These are phyloP conservation scores for Hartigia nigra DNA, from an alignment of 2,888 invertebrate genomes.

Conservation along the genomic window DNA sequence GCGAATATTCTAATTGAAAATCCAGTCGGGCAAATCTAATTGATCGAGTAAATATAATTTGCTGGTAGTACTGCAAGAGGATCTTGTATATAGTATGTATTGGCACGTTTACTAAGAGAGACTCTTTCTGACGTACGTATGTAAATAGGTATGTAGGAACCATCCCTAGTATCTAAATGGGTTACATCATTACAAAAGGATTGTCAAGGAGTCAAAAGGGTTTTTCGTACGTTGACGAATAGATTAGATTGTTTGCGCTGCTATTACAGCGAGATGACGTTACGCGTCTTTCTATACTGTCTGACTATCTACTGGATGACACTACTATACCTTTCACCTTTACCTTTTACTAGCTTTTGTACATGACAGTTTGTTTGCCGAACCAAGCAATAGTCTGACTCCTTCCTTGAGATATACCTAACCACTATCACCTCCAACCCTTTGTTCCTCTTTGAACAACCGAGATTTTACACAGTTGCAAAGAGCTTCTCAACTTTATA, in stretches of 20 bases:
- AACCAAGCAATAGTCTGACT: background rate
- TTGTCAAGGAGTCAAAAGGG: background rate
- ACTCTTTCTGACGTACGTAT: background rate
- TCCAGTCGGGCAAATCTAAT: background rate
- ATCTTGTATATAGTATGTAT: background rate
- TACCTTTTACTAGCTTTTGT: background rate
- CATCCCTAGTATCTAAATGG: background rate
- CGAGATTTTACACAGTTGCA: background rate
- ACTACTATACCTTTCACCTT: background rate
- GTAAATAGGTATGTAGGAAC: background rate
- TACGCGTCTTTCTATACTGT: background rate
- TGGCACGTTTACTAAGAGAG: background rate
- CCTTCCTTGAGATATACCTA: background rate
- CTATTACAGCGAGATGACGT: background rate
- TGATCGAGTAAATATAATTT: background rate
- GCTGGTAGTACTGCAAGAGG: background rate
- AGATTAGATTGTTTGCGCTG: background rate
- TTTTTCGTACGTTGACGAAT: background rate
- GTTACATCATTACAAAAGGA: background rate
- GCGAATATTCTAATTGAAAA: background rate
- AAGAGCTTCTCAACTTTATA: background rate
- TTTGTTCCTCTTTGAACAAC: background rate
- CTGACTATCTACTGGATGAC: background rate
- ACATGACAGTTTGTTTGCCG: background rate
- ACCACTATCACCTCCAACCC: background rate